Base-by-base conservation (phyloP, 2,888 invertebrate species). In the Hypselothyrea guttata region DNA sequence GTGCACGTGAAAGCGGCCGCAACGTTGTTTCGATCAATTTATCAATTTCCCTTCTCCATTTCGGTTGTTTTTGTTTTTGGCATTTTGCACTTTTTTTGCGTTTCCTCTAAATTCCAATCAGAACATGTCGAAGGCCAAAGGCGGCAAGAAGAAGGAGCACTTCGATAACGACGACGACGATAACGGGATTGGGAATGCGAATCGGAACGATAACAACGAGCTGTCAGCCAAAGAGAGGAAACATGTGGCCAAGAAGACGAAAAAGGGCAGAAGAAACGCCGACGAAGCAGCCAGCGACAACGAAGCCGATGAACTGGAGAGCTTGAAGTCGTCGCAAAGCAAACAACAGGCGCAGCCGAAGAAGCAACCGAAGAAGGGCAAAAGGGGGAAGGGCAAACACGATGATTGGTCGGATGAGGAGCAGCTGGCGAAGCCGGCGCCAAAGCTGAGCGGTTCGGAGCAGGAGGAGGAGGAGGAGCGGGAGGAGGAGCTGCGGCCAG, bases 361-460 rank as follows among this genome's bases (percentile, higher is more conserved):
- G 28, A 77, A 78, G 66, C 76, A 92, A 11, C 61, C 57, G 3
- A 60, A 75, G 47, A 81, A 83, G 38, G 77, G 76, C 0, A 89
- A 89, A 42, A 92, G 92, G 88, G 91, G 91, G 9, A 92, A 92
- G 71, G 88, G 46, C 72, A 90, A 89, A n/a, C n/a, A n/a, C 59
- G 91, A 87, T 38, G 92, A 91, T 60, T 91, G 91, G 74, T 91
- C 92, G 52, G 92, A 92, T 65, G 91, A 92, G 51, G 72, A 86
- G 7, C 38, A 53, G n/a, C 7, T 34, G 16, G 12, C 9, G 15
- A 57, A 48, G 49, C 49, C 59, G 18, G 28, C 27, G 5, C 1
- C 60, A 42, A 47, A 34, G 15, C n/a, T n/a, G n/a, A n/a, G n/a
- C n/a, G n/a, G n/a, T n/a, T 71, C 73, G 22, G 75, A 52, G 12